Percentiles rank a stretch among this genome's conserved stretches.
Evolutionary conservation across 2,797 vertebrate genomes (phyloP).

Genomic region (Momotus momota): DNA sequence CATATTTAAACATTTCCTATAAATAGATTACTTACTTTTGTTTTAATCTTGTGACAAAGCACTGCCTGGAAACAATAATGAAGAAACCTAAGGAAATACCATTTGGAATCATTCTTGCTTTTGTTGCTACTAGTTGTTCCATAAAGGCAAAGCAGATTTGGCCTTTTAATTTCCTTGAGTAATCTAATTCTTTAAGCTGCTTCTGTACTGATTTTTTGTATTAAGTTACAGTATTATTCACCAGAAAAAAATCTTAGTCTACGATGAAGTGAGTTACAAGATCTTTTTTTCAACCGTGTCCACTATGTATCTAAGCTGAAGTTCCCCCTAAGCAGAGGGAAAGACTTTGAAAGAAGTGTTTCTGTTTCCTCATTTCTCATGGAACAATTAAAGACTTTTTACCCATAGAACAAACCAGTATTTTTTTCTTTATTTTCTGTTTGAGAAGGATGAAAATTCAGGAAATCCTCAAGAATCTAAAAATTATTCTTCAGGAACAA

Average conservation of each 20-base stretch:
- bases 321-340: rapidly evolving
- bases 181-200: slow-evolving; percentile 7
- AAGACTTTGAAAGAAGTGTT: not conserved
- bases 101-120: not conserved
- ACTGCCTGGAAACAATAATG: slow-evolving; percentile 1
- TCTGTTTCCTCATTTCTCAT: not conserved
- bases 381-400: not conserved
- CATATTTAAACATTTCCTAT: slow-evolving; percentile 24
- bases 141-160: not conserved
- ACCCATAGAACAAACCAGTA: not conserved
- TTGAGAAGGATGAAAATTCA: not conserved
- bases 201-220: not conserved
- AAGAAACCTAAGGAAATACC: not conserved
- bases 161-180: slow-evolving; percentile 1
- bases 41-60: not conserved
- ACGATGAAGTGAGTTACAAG: not conserved
- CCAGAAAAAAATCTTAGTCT: not conserved
- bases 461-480: not conserved
- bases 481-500: not conserved
- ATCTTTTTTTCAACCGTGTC: not conserved
- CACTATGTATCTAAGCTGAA: not conserved
- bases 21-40: slow-evolving; percentile 30
- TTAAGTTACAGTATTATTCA: not conserved
- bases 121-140: not conserved
- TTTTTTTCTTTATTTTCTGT: not conserved